Evolutionary conservation across 2,888 invertebrate species (phyloP).

Genomic region (Alentia gelatinosa): DNA sequence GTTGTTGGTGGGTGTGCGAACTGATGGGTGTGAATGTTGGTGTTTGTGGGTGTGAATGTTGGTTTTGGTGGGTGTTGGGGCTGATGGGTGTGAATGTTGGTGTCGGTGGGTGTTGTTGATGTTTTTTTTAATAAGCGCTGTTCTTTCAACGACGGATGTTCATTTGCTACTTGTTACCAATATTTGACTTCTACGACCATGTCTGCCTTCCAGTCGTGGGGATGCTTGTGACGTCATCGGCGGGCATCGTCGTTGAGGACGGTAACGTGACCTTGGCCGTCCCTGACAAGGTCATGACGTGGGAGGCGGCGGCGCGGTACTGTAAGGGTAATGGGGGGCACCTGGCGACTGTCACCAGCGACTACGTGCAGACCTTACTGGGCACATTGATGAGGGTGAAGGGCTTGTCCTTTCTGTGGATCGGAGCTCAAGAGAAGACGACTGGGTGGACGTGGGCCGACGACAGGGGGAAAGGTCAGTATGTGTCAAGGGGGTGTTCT

Average conservation of each 20-base stretch:
- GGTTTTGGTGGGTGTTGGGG: too few relatives aligned
- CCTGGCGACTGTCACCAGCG: constrained; percentile 26
- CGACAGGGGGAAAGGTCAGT: neutral
- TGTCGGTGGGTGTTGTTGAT: too few relatives aligned
- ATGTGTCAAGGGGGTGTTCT: too few relatives aligned
- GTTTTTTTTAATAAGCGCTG: too few relatives aligned
- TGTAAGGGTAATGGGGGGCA: constrained; percentile 46
- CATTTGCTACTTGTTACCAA: neutral
- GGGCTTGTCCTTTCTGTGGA: constrained; percentile 38
- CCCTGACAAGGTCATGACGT: neutral
- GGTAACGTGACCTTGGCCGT: constrained; percentile 50
- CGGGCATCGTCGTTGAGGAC: constrained; percentile 7
- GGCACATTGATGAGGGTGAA: constrained; percentile 25
- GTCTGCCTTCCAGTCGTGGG: neutral
- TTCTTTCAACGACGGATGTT: neutral
- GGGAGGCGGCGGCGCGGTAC: constrained; percentile 13
- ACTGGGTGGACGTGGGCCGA: constrained; percentile 53
- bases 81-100: too few relatives aligned
- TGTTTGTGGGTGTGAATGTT: too few relatives aligned
- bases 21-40: too few relatives aligned
- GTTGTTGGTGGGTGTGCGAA: too few relatives aligned
- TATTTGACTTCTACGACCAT: too few relatives aligned
- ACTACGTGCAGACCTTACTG: constrained; percentile 30
- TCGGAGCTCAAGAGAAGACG: constrained; percentile 40
- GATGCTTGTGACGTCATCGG: neutral